Percentiles rank a stretch among this genome's conserved stretches.
phyloP scores from a whole-genome alignment of 2,113 vertebrate genomes.

The Capricornis sumatraensis region DNA sequence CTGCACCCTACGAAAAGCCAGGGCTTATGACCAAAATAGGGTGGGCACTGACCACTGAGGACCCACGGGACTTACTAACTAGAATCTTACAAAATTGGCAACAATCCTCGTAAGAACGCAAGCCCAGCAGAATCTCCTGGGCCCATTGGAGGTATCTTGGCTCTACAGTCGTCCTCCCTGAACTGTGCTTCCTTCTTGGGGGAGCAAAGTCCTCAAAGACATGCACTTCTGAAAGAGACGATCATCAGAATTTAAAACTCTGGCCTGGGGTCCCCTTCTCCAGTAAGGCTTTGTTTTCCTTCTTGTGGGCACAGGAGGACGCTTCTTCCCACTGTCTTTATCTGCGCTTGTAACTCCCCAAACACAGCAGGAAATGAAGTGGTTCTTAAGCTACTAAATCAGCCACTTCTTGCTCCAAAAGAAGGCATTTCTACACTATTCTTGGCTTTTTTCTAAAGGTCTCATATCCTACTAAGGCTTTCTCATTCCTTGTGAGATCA shows the following conservation, averaged over 20 bases:
- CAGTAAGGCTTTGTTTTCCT: background rate
- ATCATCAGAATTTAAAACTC: background rate
- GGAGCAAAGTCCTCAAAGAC: background rate
- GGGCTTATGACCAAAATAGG: background rate
- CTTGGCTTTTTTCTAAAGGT: background rate
- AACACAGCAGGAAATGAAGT: background rate
- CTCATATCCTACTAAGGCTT: background rate
- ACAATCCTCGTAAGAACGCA: background rate
- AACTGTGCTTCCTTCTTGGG: background rate
- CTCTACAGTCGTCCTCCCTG: background rate
- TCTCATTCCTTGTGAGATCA: background rate
- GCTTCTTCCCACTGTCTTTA: background rate
- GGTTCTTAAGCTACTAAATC: background rate
- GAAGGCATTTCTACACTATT: background rate
- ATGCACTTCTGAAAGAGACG: background rate
- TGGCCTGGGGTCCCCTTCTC: background rate
- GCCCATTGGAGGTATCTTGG: fast-evolving
- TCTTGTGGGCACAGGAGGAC: background rate
- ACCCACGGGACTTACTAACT: fast-evolving
- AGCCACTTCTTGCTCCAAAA: background rate
- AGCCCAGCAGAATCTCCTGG: fast-evolving
- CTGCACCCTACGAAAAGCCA: background rate
- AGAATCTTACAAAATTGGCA: fast-evolving
- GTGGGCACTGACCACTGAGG: background rate
- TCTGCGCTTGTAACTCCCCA: background rate